Base-by-base conservation (phyloP, 2,888 invertebrate genomes). In the Idaea aversata region DNA sequence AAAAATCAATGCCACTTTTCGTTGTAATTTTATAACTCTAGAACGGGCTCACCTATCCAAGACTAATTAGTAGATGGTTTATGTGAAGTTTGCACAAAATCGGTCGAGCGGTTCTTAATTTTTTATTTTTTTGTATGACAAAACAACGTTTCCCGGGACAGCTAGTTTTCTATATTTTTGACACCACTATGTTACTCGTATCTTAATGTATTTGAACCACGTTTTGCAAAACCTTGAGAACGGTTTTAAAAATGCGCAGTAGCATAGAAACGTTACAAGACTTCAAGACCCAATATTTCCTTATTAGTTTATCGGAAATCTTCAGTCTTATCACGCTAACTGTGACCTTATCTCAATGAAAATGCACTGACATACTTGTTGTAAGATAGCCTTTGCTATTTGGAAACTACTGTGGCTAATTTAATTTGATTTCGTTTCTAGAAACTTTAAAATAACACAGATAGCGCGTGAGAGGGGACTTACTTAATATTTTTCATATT, bases 301-400 rank as follows among this genome's bases (percentile, higher is more conserved):
- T 47, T 47, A 47, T 47, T 47, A 47, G 6, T 5, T 47, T 47
- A 47, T 47, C 47, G 47, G 47, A 47, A 47, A 47, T 47, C 47
- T 47, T 47, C 7, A 47, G 47, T 47, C 47, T 7, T 47, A 47
- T 47, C 47, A 47, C 47, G 47, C 47, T 47, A 47, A 47, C 47
- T 47, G 13, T 47, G 47, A 47, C 47, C 47, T 47, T 47, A 47
- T 47, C 47, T 47, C 47, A 47, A 47, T 47, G 47, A 47, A 25
- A 47, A 47, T 47, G 47, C 47, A 47, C 47, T 47, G 47, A 47
- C 47, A 47, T 47, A 47, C 47, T 47, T 47, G 47, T 47, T 47
- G 47, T 47, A 47, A 10, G 47, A 47, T 47, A 47, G 47, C 47
- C 47, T 47, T 10, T 47, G 47, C 3, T 47, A 47, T 13, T 47